A percentile compares a stretch with the other conserved stretches of the same genome.
Evolutionary conservation across 2,113 vertebrate species (phyloP).

Genomic region (Callospermophilus lateralis): DNA sequence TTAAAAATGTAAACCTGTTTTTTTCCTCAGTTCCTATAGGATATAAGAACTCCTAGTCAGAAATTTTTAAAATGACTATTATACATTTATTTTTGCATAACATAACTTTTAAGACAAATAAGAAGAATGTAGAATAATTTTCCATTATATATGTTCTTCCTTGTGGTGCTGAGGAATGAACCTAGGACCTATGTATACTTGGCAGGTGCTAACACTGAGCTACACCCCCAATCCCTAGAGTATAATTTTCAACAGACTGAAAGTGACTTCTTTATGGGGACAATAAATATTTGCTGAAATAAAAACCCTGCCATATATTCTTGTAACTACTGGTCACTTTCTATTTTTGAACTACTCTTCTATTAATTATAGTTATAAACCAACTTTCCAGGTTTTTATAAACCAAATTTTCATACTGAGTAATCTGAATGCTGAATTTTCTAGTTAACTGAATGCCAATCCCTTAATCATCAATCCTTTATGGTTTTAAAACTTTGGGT

Average conservation of each 20-base stretch:
- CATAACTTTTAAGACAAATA: constrained; percentile 1
- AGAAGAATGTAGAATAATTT: not conserved
- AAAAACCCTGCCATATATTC: not conserved
- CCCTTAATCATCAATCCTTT: not conserved
- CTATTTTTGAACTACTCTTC: not conserved
- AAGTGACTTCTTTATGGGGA: constrained; percentile 24
- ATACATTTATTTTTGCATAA: not conserved
- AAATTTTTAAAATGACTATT: not conserved
- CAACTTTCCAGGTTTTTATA: not conserved
- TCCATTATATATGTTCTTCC: not conserved
- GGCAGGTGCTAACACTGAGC: too few species aligned
- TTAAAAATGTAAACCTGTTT: not conserved
- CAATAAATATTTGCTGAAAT: not conserved
- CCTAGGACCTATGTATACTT: too few species aligned
- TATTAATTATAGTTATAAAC: not conserved
- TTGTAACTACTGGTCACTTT: not conserved
- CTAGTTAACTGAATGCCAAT: constrained; percentile 11
- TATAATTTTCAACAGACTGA: not conserved
- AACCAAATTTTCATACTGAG: not conserved
- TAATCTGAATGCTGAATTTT: constrained; percentile 4
- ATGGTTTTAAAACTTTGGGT: not conserved
- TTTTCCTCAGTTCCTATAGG: not conserved
- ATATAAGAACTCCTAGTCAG: not conserved
- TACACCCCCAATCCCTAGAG: too few species aligned
- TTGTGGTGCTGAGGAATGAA: too few species aligned